A percentile compares a stretch with the other conserved stretches of the same genome.
Evolutionary conservation across 2,113 vertebrate genomes (phyloP).

Genomic region (Corydoras maculifer): DNA sequence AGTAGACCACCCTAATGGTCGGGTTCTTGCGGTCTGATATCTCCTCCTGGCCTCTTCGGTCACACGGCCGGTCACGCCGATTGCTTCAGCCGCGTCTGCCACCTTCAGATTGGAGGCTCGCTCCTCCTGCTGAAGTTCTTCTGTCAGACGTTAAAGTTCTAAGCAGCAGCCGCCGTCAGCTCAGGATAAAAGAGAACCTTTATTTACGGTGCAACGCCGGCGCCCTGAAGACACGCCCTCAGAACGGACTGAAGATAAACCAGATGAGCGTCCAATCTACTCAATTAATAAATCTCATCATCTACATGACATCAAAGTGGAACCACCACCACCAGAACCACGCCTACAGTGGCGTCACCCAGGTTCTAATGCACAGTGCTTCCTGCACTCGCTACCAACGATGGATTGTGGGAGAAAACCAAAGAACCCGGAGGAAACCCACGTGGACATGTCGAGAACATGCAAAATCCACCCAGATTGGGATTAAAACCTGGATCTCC

Average conservation of each 20-base stretch:
- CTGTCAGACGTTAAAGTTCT: not conserved
- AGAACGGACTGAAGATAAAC: slow-evolving; percentile 40
- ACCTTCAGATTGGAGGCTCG: not conserved
- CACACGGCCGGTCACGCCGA: not conserved
- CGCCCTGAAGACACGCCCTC: slow-evolving; percentile 50
- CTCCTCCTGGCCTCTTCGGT: not conserved
- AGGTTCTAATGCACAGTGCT: too few species aligned
- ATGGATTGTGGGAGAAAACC: too few species aligned
- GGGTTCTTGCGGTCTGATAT: too few species aligned
- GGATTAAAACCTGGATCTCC: too few species aligned
- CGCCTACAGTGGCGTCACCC: too few species aligned
- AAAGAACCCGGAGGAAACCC: too few species aligned
- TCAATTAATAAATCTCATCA: not conserved
- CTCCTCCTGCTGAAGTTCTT: not conserved
- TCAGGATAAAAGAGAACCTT: slow-evolving; percentile 8
- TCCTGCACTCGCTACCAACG: too few species aligned
- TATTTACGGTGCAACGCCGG: slow-evolving; percentile 47
- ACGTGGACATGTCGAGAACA: too few species aligned
- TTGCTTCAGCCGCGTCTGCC: not conserved
- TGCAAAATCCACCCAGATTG: too few species aligned
- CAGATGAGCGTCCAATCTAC: not conserved
- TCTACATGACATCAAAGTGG: not conserved
- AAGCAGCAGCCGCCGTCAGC: not conserved
- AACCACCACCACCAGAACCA: too few species aligned
- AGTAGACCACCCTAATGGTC: too few species aligned